phyloP scores from a whole-genome alignment of 2,113 vertebrate genomes.

The Rhinogobius similis region DNA sequence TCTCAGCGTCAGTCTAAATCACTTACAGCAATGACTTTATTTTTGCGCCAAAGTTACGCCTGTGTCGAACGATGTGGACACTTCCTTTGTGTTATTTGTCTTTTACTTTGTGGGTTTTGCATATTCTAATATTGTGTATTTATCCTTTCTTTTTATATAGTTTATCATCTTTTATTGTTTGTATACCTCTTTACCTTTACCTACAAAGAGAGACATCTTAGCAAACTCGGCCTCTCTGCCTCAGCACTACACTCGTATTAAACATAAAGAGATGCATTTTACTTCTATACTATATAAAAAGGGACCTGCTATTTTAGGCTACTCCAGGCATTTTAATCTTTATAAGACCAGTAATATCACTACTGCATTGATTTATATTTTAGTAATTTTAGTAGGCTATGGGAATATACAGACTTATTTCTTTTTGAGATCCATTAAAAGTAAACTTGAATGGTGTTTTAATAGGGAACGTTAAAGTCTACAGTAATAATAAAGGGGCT shows the following conservation, averaged over 20 bases:
- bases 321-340: not conserved
- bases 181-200: slow-evolving; percentile 9
- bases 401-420: not conserved
- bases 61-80: slow-evolving; percentile 20
- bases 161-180: slow-evolving; percentile 14
- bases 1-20: slow-evolving; percentile 42
- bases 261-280: not conserved
- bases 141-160: slow-evolving; percentile 49
- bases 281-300: not conserved
- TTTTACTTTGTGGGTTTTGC: slow-evolving; percentile 39
- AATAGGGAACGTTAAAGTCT: slow-evolving; percentile 14
- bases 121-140: slow-evolving; percentile 58
- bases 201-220: slow-evolving; percentile 6
- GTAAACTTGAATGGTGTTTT: not conserved
- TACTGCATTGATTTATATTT: not conserved
- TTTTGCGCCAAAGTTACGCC: slow-evolving; percentile 58
- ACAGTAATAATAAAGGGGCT: not conserved
- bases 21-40: slow-evolving; percentile 36
- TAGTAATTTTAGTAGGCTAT: not conserved
- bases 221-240: slow-evolving; percentile 5
- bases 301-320: not conserved
- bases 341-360: not conserved
- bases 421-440: not conserved
- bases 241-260: slow-evolving; percentile 1
- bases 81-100: slow-evolving; percentile 36